Evolutionary conservation across 2,797 vertebrate species (phyloP), one percentile per base, ranked within the genome.

Genomic region (Notolabrus celidotus): DNA sequence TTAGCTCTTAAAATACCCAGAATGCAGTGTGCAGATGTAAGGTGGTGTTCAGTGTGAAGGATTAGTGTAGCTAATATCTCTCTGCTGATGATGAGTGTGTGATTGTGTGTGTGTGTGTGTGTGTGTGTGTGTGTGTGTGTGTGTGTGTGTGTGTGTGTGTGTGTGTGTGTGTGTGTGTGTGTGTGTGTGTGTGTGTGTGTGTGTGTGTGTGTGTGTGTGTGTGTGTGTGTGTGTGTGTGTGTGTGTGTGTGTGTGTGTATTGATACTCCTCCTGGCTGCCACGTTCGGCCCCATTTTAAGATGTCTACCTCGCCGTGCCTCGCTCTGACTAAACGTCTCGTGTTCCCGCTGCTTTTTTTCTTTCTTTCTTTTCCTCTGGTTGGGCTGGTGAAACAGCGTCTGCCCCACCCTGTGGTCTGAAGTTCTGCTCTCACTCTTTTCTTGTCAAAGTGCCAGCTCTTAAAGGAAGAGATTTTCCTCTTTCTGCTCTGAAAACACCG

Each of bases 331-430:
- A 84, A 84, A 88, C 81, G 89, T 86, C 91, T 92, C 86, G 74
- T 89, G 88, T 92, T 94, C 87, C 90, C 80, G 86, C 85, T 66
- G 65, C 56, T 66, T 78, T 84, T 66, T 51, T 57, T 84, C 82
- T 67, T 76, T 67, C 39, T 56, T 61, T 66, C 60, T 70, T 66
- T 76, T 59, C 34, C 71, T 78, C 79, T 86, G 69, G 46, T 79
- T 66, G 88, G 86, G 89, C 87, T 89, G 82, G 85, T 88, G 90
- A 87, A 92, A 81, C 88, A 79, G 87, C 67, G 82, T 85, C 79
- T 86, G 91, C 93, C 90, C 93, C 93, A 92, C 93, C 93, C 94
- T 92, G 89, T 91, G 91, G 90, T 92, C 89, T 93, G 86, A 90
- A 93, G 91, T 92, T 92, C 89, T 89, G 88, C 86, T 88, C 87